Conservation (phyloP, 2,113 vertebrate species). For the Apeltes quadracus region DNA sequence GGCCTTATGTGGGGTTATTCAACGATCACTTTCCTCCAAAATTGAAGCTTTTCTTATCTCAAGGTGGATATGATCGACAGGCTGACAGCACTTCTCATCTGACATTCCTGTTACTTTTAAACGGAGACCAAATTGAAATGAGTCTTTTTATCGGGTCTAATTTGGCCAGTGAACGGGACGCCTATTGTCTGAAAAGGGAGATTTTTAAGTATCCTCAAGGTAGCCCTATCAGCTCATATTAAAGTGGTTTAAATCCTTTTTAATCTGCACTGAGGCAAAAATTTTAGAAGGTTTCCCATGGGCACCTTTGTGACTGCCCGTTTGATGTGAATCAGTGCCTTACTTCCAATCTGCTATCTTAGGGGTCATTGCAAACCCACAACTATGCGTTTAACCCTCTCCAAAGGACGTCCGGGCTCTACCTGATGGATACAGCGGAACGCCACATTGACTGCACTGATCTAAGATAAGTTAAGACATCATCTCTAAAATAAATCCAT, state of each 20-base stretch:
- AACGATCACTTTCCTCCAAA: background rate
- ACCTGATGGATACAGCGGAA: background rate
- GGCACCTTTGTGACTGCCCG: slow-evolving; percentile 26
- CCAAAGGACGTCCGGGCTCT: background rate
- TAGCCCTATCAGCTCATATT: slow-evolving; percentile 35
- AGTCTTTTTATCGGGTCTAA: slow-evolving; percentile 59
- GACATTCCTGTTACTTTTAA: slow-evolving; percentile 50
- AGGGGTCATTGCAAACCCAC: slow-evolving; percentile 13
- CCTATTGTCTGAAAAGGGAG: slow-evolving; percentile 37
- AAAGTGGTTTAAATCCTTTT: slow-evolving; percentile 51
- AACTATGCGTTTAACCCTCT: background rate
- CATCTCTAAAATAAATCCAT: slow-evolving; percentile 34
- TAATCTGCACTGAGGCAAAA: slow-evolving; percentile 50
- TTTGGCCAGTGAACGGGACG: slow-evolving; percentile 38
- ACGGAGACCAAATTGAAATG: slow-evolving; percentile 46
- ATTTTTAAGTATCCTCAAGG: slow-evolving; percentile 51
- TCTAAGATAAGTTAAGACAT: slow-evolving; percentile 28
- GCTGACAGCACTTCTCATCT: slow-evolving; percentile 33
- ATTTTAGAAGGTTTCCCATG: slow-evolving; percentile 4
- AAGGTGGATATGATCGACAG: slow-evolving; percentile 41
- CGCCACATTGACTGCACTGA: background rate
- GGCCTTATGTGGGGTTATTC: background rate
- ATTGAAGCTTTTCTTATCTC: background rate
- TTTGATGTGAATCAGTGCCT: slow-evolving; percentile 30
- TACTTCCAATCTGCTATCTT: slow-evolving; percentile 3